Conservation (phyloP, 2,797 vertebrate genomes). For the Takifugu ocellatus region DNA sequence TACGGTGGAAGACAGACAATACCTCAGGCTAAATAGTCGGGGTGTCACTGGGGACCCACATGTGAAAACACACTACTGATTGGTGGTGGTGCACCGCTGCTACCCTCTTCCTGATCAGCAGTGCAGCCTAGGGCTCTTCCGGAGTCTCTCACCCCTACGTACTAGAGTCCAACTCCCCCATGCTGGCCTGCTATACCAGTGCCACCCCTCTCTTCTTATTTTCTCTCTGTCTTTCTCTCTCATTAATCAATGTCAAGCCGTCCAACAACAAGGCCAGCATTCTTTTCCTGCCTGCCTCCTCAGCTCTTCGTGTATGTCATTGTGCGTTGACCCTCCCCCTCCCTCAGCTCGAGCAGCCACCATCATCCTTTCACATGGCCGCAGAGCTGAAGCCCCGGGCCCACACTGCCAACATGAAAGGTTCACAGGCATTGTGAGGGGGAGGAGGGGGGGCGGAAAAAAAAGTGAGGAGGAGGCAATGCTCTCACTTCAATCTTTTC, state of each 20-base stretch:
- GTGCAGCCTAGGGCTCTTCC: constrained; percentile 63
- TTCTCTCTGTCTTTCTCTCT: constrained; percentile 72
- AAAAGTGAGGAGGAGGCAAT: constrained; percentile 82
- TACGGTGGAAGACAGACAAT: constrained; percentile 59
- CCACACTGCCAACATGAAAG: constrained; percentile 86
- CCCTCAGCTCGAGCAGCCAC: constrained; percentile 54
- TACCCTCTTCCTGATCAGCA: constrained; percentile 55
- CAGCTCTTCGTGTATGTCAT: constrained; percentile 89
- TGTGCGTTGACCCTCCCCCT: constrained; percentile 76
- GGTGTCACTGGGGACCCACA: constrained; percentile 27
- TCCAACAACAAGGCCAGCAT: constrained; percentile 92
- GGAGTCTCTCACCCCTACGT: constrained; percentile 49
- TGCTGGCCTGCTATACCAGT: constrained; percentile 56
- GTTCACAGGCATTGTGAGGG: constrained; percentile 70
- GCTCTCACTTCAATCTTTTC: constrained; percentile 64
- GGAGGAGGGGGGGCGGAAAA: constrained; percentile 45
- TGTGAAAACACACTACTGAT: constrained; percentile 29
- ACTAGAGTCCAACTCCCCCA: constrained; percentile 36
- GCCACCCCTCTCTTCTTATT: constrained; percentile 66
- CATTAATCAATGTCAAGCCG: constrained; percentile 99
- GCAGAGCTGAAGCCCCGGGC: constrained; percentile 70
- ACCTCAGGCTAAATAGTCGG: constrained; percentile 44
- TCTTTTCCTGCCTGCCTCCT: constrained; percentile 83
- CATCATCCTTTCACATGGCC: constrained; percentile 87
- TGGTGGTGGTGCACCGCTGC: constrained; percentile 32